These are phyloP conservation scores for Zeus faber DNA, from an alignment of 2,113 vertebrate genomes.

Conservation along the genomic window DNA sequence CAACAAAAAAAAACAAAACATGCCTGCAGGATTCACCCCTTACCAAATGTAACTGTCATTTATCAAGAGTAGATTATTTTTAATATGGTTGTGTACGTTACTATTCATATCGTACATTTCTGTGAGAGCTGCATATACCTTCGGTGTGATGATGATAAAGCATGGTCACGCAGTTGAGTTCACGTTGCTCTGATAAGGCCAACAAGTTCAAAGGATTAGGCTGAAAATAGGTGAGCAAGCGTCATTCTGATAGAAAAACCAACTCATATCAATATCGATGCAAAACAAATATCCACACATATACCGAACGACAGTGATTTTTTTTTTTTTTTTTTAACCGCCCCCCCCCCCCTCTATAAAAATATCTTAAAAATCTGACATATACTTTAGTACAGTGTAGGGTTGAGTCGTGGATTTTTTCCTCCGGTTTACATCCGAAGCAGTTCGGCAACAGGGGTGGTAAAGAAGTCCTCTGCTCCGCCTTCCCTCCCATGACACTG, in stretches of 20 bases:
- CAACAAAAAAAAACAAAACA: too few relatives aligned
- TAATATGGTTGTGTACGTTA: too few relatives aligned
- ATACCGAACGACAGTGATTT: slow-evolving; percentile 63
- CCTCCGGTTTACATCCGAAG: slow-evolving; percentile 52
- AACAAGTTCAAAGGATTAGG: slow-evolving; percentile 16
- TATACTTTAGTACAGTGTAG: slow-evolving; percentile 66
- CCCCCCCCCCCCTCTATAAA: slow-evolving; percentile 65
- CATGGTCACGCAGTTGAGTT: too few relatives aligned
- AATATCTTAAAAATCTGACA: slow-evolving; percentile 79
- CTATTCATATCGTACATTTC: too few relatives aligned
- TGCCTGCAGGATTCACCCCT: too few relatives aligned
- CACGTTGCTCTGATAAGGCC: neutral
- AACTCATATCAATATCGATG: slow-evolving; percentile 61
- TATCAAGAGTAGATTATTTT: too few relatives aligned
- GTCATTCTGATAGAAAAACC: slow-evolving; percentile 60
- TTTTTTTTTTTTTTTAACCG: too few relatives aligned
- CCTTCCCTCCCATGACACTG: slow-evolving; percentile 64
- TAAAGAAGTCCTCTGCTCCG: slow-evolving; percentile 48
- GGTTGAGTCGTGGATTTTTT: slow-evolving; percentile 46
- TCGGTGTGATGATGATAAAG: too few relatives aligned
- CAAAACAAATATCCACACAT: slow-evolving; percentile 61
- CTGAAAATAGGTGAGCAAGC: slow-evolving; percentile 62
- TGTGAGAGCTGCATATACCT: too few relatives aligned
- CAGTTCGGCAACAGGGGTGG: slow-evolving; percentile 56
- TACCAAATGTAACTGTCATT: too few relatives aligned